Percentiles rank a stretch among this genome's conserved stretches.
These are phyloP conservation scores for Porites lobata DNA, from an alignment of 92 coral and sea anemone genomes.

Conservation along the genomic window DNA sequence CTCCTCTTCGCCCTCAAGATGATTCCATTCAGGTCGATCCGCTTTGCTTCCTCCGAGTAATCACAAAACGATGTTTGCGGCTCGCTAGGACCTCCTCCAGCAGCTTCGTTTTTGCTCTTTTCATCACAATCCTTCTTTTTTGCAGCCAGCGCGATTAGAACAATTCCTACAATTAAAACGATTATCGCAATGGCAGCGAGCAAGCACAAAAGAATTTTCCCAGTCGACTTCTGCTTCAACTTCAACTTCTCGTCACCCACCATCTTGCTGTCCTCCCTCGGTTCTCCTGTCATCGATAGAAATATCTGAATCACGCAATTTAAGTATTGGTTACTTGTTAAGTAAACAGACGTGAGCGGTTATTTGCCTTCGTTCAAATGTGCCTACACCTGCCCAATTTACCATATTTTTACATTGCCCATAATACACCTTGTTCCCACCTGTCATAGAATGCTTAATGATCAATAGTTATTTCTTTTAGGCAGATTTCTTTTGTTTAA, in stretches of 20 bases:
- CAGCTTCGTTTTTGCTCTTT: background rate
- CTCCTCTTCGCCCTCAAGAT: constrained; percentile 60
- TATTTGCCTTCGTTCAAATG: background rate
- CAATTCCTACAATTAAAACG: constrained; percentile 74
- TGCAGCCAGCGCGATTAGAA: constrained; percentile 67
- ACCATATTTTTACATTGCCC: background rate
- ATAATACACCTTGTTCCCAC: too few species aligned
- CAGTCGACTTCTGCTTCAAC: constrained; percentile 3
- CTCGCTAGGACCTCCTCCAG: background rate
- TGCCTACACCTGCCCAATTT: background rate
- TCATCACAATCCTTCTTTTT: constrained; percentile 26
- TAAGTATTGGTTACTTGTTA: background rate
- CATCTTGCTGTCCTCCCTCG: background rate
- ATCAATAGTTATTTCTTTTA: too few species aligned
- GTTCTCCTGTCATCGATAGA: background rate
- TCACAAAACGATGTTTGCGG: constrained; percentile 41
- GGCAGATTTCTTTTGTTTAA: too few species aligned
- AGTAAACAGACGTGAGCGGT: background rate
- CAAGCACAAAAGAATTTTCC: background rate
- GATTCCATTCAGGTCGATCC: constrained; percentile 71
- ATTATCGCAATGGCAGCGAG: constrained; percentile 40
- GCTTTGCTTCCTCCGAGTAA: constrained; percentile 78
- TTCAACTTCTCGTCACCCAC: background rate
- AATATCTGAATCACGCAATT: background rate
- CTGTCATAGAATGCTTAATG: too few species aligned